Evolutionary conservation across 2,797 vertebrate genomes (phyloP).

Genomic region (Bradypus variegatus): DNA sequence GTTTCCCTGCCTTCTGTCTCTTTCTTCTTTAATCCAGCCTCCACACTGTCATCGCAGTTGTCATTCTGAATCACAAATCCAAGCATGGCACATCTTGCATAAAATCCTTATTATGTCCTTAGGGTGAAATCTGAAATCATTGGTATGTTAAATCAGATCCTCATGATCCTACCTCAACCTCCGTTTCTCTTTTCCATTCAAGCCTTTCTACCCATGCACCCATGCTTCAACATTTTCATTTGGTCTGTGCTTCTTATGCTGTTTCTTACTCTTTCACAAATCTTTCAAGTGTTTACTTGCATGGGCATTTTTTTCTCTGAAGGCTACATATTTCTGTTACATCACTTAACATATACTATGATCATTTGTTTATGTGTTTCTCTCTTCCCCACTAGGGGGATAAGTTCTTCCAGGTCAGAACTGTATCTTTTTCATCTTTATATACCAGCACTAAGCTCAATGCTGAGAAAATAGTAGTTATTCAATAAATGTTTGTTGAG

Average conservation of each 20-base stretch:
- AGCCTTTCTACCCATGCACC: not conserved
- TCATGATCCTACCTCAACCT: not conserved
- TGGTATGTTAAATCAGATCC: not conserved
- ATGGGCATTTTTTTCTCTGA: not conserved
- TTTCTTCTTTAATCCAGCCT: not conserved
- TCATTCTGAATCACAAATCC: not conserved
- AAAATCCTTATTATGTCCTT: not conserved
- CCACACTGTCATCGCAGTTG: not conserved
- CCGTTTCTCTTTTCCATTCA: not conserved
- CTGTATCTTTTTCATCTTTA: not conserved
- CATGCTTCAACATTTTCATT: not conserved
- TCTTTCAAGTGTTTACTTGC: not conserved
- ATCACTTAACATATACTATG: not conserved
- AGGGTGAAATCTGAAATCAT: not conserved
- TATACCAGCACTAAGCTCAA: not conserved
- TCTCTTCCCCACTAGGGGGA: not conserved
- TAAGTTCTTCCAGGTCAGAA: slow-evolving; percentile 9
- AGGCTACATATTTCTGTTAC: not conserved
- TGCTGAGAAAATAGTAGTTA: not conserved
- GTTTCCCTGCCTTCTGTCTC: not conserved
- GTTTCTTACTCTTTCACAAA: not conserved
- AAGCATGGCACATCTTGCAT: not conserved
- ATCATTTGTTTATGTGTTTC: not conserved
- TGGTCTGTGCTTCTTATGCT: fast-evolving
- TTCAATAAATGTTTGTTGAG: not conserved